phyloP scores from a whole-genome alignment of 2,888 invertebrate genomes.

The Trissolcus japonicus region DNA sequence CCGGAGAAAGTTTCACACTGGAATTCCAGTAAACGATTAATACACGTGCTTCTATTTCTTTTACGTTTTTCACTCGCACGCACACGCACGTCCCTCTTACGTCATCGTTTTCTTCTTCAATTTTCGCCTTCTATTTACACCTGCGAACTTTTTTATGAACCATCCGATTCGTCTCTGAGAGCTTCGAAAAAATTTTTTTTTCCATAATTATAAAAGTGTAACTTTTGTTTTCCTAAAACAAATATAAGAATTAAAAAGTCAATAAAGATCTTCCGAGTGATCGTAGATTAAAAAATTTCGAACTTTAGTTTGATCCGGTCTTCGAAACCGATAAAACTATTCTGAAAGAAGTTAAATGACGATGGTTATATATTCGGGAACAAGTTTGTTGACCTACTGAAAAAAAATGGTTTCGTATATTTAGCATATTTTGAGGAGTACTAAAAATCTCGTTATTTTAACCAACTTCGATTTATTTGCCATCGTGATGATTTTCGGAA shows the following conservation, averaged over 20 bases:
- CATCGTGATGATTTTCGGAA: no score
- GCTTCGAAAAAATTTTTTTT: no score
- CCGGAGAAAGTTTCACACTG: constrained; percentile 45
- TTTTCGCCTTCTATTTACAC: constrained; percentile 9
- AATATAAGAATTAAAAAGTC: no score
- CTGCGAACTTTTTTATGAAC: neutral
- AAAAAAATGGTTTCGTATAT: neutral
- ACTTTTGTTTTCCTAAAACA: no score
- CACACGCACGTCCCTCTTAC: constrained; percentile 14
- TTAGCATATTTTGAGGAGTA: neutral
- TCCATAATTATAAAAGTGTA: no score
- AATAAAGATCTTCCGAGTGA: no score
- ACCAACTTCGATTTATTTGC: no score
- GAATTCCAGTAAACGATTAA: constrained; percentile 43
- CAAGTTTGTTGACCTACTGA: constrained; percentile 1
- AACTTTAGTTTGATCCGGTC: neutral
- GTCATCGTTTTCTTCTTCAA: constrained; percentile 12
- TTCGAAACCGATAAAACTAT: neutral
- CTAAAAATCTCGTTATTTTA: neutral
- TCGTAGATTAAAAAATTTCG: neutral
- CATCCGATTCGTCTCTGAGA: no score
- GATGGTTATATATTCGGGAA: neutral
- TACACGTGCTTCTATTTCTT: constrained; percentile 44
- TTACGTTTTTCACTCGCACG: constrained; percentile 26
- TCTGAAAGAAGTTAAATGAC: no score